Conservation (phyloP, 1,140 invertebrate genomes). For the Geopemphigus sp. region DNA sequence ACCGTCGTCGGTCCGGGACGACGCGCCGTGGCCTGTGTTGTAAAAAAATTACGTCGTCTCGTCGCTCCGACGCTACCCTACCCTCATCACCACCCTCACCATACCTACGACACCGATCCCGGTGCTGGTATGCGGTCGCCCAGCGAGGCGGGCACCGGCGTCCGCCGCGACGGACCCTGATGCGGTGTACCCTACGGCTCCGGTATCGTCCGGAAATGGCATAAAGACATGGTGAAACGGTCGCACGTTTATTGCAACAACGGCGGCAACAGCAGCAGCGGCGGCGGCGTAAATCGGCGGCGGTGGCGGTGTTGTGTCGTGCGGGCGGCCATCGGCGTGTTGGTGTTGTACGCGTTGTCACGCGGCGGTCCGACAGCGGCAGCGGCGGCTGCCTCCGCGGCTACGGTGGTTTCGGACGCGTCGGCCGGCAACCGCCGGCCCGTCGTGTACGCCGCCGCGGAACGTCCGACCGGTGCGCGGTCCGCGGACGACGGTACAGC, state of each 20-base stretch:
- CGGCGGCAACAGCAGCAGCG: not conserved
- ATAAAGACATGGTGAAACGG: constrained; percentile 51
- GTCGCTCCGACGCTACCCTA: too few relatives aligned
- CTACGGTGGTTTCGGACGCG: constrained; percentile 13
- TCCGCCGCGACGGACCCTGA: constrained; percentile 33
- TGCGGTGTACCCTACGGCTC: constrained; percentile 25
- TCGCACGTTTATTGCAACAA: constrained; percentile 10
- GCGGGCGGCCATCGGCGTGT: constrained; percentile 30
- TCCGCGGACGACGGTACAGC: constrained; percentile 25
- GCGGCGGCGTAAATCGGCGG: not conserved
- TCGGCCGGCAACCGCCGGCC: constrained; percentile 17
- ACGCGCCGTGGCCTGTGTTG: too few relatives aligned
- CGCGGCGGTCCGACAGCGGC: constrained; percentile 26
- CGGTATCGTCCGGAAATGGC: constrained; percentile 49
- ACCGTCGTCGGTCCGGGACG: too few relatives aligned
- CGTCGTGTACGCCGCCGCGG: not conserved
- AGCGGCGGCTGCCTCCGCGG: too few relatives aligned
- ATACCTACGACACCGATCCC: not conserved
- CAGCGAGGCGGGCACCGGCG: constrained; percentile 43
- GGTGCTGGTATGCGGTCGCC: not conserved
- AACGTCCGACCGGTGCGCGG: constrained; percentile 3
- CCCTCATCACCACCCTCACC: not conserved
- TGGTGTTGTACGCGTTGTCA: constrained; percentile 51
- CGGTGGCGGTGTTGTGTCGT: not conserved
- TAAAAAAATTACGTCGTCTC: too few relatives aligned